Conservation (phyloP, 2,888 invertebrate species). For the Oscheius sp. region DNA sequence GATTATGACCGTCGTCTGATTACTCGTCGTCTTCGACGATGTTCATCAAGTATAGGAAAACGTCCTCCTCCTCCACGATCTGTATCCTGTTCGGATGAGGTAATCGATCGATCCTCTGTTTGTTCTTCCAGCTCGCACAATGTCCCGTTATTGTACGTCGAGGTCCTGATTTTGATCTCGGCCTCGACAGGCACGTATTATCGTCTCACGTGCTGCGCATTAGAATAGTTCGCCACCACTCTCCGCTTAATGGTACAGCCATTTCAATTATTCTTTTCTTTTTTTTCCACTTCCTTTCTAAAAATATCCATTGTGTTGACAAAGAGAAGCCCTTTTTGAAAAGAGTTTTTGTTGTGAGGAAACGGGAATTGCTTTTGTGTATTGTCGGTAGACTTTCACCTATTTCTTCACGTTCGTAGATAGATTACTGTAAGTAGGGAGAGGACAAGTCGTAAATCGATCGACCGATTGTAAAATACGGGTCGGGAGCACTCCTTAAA, state of each 20-base stretch:
- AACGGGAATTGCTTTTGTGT: too few relatives aligned
- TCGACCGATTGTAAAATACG: too few relatives aligned
- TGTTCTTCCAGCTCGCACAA: too few relatives aligned
- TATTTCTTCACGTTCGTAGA: too few relatives aligned
- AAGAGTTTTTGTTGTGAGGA: too few relatives aligned
- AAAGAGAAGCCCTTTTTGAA: too few relatives aligned
- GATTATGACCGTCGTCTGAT: slow-evolving; percentile 11
- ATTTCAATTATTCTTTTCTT: neutral
- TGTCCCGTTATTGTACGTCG: neutral
- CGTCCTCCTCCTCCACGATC: neutral
- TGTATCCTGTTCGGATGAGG: slow-evolving; percentile 16
- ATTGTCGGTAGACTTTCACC: too few relatives aligned
- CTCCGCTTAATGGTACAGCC: neutral
- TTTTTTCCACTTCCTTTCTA: neutral
- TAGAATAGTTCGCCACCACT: neutral
- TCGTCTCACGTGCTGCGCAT: neutral
- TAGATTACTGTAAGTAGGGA: slow-evolving; percentile 8
- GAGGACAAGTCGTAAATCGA: too few relatives aligned
- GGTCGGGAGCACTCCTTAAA: neutral
- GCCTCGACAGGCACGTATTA: neutral
- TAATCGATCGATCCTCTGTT: neutral
- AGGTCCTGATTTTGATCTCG: slow-evolving; percentile 1
- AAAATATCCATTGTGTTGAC: too few relatives aligned
- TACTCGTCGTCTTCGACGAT: slow-evolving; percentile 3
- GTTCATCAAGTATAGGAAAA: slow-evolving; percentile 3